Evolutionary conservation across 64 coral and sea anemone species (phyloP).

Genomic region (Montipora cactus): DNA sequence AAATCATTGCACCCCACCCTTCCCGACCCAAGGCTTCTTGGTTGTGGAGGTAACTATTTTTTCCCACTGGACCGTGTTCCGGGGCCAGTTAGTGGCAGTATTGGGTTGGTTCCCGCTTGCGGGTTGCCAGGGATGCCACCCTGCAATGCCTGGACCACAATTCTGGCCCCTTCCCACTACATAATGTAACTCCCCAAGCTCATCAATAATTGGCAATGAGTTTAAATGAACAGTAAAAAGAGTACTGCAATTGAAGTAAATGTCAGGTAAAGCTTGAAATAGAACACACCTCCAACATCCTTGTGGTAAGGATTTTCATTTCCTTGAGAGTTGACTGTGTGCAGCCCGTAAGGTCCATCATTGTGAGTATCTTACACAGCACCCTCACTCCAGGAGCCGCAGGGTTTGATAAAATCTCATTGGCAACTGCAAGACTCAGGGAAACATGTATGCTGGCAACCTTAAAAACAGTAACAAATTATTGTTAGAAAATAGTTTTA

Average conservation of each 20-base stretch:
- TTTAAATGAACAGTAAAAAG: too few relatives aligned
- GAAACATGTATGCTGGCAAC: constrained; percentile 70
- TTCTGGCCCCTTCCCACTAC: too few relatives aligned
- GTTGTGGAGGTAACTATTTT: too few relatives aligned
- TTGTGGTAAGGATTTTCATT: constrained; percentile 64
- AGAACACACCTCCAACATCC: constrained; percentile 68
- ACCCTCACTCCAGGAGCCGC: constrained; percentile 64
- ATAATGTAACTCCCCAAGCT: too few relatives aligned
- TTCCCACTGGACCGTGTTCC: too few relatives aligned
- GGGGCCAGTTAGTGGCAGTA: too few relatives aligned
- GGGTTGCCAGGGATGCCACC: too few relatives aligned
- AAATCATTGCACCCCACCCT: too few relatives aligned
- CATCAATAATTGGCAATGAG: too few relatives aligned
- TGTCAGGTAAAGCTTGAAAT: background rate
- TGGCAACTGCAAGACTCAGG: constrained; percentile 85
- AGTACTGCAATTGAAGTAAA: background rate
- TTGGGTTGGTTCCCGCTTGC: too few relatives aligned
- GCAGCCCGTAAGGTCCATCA: constrained; percentile 77
- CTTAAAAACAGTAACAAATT: background rate
- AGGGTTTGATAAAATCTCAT: constrained; percentile 86
- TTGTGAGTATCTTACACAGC: constrained; percentile 82
- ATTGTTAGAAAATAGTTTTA: background rate
- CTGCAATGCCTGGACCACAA: too few relatives aligned
- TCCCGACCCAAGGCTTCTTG: too few relatives aligned
- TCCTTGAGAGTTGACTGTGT: constrained; percentile 77